Percentiles rank a stretch among this genome's conserved stretches.
Conservation (phyloP, 2,888 invertebrate species). For the Odontomyia ornata region DNA sequence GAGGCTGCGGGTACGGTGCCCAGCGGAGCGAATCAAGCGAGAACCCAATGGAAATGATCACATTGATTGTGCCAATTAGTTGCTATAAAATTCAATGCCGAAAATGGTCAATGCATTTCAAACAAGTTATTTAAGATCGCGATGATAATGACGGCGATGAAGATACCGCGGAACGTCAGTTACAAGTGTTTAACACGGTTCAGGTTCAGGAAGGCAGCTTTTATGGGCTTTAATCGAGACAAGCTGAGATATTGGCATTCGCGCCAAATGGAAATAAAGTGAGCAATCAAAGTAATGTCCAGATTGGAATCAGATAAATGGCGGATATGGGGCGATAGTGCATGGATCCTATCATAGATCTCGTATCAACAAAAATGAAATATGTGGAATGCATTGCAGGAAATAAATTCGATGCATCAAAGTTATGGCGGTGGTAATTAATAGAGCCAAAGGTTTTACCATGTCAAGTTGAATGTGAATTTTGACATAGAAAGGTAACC, state of each 20-base stretch:
- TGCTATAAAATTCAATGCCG: slow-evolving; percentile 1
- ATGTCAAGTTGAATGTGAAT: no score
- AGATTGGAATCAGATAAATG: no score
- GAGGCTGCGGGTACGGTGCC: background rate
- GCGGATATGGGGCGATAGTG: no score
- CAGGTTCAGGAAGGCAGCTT: background rate
- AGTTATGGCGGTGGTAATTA: no score
- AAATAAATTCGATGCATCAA: no score
- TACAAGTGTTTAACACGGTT: background rate
- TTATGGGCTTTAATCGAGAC: background rate
- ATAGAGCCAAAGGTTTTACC: no score
- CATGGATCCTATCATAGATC: no score
- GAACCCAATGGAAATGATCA: background rate
- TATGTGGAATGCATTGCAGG: no score
- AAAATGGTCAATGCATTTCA: slow-evolving; percentile 8
- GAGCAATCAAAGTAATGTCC: no score
- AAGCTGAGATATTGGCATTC: background rate
- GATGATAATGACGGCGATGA: background rate
- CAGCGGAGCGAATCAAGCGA: background rate
- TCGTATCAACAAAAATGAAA: no score
- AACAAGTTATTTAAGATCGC: slow-evolving; percentile 6
- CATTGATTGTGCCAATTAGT: slow-evolving; percentile 9
- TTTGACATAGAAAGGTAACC: no score
- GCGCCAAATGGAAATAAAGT: no score
- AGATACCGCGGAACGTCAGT: background rate